Base-by-base conservation (phyloP, 2,113 vertebrate genomes). In the Psilopsiagon aymara region DNA sequence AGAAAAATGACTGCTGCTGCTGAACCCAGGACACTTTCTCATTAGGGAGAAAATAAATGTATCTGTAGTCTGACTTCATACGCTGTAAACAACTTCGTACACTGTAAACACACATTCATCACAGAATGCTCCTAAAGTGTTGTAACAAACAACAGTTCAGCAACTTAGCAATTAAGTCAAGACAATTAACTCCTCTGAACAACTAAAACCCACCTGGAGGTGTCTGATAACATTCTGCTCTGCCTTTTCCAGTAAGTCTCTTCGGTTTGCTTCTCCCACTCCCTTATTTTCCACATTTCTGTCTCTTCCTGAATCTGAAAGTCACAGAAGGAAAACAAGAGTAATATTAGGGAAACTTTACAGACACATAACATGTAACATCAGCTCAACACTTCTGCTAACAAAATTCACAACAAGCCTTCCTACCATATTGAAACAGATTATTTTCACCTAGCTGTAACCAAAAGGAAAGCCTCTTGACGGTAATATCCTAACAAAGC, bases 211-310 rank as follows among this genome's bases (percentile, higher is more conserved):
- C 53, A 98, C 98, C 98, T 98, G 88, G 98, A 98, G 66, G 97
- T 97, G 73, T 98, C 93, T 9, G 97, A 92, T 63, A 97, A 87
- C 82, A 97, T 96, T 41, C 97, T 96, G 86, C 97, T 98, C 95
- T 98, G 98, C 83, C 96, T 95, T 27, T 98, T 97, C 80, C 96
- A 96, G 80, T 97, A 95, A 33, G 95, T 91, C 88, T 98, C 97
- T 59, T 98, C 97, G n/a, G 95, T 96, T 67, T 99, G 98, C 67
- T 98, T 98, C 97, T 99, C 98, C 97, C 98, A 98, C 96, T 97
- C 98, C 92, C 99, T 98, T 96, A 99, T 98, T 97, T 99, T 99
- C 99, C 99, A 99, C 99, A 99, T 99, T 94, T 99, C 99, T 23
- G 98, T 98, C 95, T 99, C 99, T 94, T 99, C 99, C 83, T 99